Evolutionary conservation across 1,140 invertebrate species (phyloP).

Genomic region (Neotoxoptera formosana): DNA sequence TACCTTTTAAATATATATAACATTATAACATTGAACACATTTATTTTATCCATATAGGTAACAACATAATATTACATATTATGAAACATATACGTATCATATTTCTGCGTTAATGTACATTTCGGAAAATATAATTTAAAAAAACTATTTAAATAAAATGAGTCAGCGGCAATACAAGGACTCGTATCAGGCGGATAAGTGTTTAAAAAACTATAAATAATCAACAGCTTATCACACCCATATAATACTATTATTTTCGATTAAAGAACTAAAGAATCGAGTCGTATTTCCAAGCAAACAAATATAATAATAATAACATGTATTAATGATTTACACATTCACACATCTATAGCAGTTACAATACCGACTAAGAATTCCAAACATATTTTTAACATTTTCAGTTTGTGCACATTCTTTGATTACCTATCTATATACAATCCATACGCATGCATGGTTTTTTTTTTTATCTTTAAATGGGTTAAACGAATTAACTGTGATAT

Average conservation of each 20-base stretch:
- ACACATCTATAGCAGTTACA: neutral
- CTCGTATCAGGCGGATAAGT: neutral
- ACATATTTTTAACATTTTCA: neutral
- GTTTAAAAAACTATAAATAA: neutral
- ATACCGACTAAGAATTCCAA: neutral
- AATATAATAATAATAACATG: neutral
- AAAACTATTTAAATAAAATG: conserved; percentile 28
- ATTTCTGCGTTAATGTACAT: neutral
- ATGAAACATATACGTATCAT: neutral
- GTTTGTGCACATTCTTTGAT: neutral
- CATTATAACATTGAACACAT: conserved; percentile 3
- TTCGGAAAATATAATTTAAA: conserved; percentile 25
- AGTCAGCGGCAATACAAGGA: conserved; percentile 31
- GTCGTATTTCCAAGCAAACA: neutral
- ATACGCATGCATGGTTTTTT: neutral
- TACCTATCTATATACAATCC: neutral
- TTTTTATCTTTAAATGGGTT: neutral
- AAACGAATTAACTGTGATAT: neutral
- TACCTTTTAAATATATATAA: neutral
- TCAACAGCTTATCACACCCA: conserved; percentile 23
- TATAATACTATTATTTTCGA: conserved; percentile 26
- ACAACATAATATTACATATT: neutral
- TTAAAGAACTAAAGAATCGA: conserved; percentile 26
- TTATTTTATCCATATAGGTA: neutral
- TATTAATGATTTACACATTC: neutral